phyloP scores from a whole-genome alignment of 2,888 invertebrate genomes.

The Lycaena phlaeas region DNA sequence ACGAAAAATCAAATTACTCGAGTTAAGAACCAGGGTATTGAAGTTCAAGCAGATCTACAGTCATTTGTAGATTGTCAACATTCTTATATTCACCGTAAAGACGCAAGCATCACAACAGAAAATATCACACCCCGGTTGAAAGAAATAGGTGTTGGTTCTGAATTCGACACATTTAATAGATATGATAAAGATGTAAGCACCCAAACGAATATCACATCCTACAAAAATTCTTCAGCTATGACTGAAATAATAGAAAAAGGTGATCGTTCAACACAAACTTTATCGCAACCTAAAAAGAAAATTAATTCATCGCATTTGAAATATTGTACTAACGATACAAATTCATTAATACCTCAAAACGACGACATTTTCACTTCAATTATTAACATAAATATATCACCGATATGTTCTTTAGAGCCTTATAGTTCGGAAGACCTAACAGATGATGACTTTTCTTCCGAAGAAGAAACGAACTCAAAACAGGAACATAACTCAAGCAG shows the following conservation, averaged over 20 bases:
- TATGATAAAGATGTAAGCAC: slow-evolving; percentile 45
- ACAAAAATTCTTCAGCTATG: slow-evolving; percentile 52
- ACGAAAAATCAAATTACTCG: slow-evolving; percentile 64
- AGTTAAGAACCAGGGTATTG: slow-evolving; percentile 72
- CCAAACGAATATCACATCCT: slow-evolving; percentile 33
- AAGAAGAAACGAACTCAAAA: neutral
- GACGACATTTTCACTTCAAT: slow-evolving; percentile 53
- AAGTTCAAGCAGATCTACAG: slow-evolving; percentile 68
- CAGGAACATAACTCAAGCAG: neutral
- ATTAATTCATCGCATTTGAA: slow-evolving; percentile 29
- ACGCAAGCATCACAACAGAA: slow-evolving; percentile 54
- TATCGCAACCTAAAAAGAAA: slow-evolving; percentile 47
- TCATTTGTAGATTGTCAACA: slow-evolving; percentile 39
- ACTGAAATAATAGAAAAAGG: slow-evolving; percentile 38
- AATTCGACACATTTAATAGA: slow-evolving; percentile 37
- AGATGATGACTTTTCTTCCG: neutral
- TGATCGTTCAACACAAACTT: slow-evolving; percentile 47
- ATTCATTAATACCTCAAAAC: slow-evolving; percentile 23
- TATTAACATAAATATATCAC: slow-evolving; percentile 75
- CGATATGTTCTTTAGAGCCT: slow-evolving; percentile 57
- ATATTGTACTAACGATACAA: slow-evolving; percentile 29
- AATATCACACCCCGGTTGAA: slow-evolving; percentile 62
- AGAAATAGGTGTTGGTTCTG: slow-evolving; percentile 54
- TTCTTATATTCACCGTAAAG: slow-evolving; percentile 36
- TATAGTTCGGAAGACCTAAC: neutral